Evolutionary conservation across 1,140 invertebrate species (phyloP), one percentile per base, ranked within the genome.

Genomic region (Rhagoletis zephyria): DNA sequence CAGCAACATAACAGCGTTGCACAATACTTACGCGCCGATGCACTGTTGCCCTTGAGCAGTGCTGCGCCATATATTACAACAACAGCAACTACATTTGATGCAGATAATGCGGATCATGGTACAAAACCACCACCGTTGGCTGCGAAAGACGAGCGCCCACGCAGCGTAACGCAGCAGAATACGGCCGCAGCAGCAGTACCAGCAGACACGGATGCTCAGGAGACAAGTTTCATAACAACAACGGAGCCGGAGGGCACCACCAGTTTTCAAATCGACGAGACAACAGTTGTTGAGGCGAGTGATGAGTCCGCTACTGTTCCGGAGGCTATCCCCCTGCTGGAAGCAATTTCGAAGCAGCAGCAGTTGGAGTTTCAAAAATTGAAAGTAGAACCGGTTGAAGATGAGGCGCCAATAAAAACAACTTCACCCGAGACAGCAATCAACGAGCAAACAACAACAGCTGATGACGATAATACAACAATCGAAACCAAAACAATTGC

Each of bases 381-480:
- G 91, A 92, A 92, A 92, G 91, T 92, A 89, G 90, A 92, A 92
- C 91, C 90, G 90, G 91, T 91, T 65, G 85, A 63, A 48, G 85
- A 87, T 63, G 56, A 56, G 64, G 7, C 77, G 45, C 19, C 74
- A 51, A 56, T 88, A 88, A 88, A 89, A 88, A 85, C 87, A 88
- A 77, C 89, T 70, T 61, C 86, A 42, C 45, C 65, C 65, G 60
- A 64, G 59, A 42, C 86, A 64, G 40, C 40, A 67, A 12, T 12
- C 14, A n/a, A 56, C 4, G 74, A 81, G 14, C 65, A 87, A 86
- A 60, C 87, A 60, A 85, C 88, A 88, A 87, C 63, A 48, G 12
- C 88, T n/a, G 42, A 3, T 59, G 16, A 16, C 19, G 45, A 40
- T n/a, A 85, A 16, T 1, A 16, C 40, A 2, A 16, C 56, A 85